Base-by-base conservation (phyloP, 1,140 invertebrate genomes). In the Drosophila chauvacae region DNA sequence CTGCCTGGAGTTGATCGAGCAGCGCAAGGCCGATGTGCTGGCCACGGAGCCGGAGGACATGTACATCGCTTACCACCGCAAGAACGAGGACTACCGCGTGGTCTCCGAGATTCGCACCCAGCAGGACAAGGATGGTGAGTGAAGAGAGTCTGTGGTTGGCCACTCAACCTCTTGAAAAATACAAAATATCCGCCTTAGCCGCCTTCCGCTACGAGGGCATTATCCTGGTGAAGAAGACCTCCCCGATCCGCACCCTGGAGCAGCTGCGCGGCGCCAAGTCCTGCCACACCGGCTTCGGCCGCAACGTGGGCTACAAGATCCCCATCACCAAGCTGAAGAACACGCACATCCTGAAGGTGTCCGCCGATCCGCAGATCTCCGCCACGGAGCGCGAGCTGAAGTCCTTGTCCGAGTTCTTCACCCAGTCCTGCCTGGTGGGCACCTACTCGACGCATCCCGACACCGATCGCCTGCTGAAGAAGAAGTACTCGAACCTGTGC, bases 261-360 rank as follows among this genome's bases (percentile, higher is more conserved):
- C 94, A 95, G 55, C 91, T 97, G 23, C 94, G 94, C 56, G 96
- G 96, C 9, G 93, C 96, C 37, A 96, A 95, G 74, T 97, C 96
- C 3, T 97, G 96, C 85, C 96, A 97, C 87, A 96, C 96, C 0
- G 96, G 96, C 2, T 95, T 96, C 37, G 96, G 96, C 30, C 94
- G 96, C 61, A 97, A 96, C 80, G 95, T 96, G 13, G 96, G 96
- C 26, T 97, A 97, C 92, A 96, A 96, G 75, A 95, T 95, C 57
- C 95, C 95, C 2, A 93, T 95, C n/a, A 95, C 95, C 0, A 96
- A 96, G 93, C 92, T 97, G 18, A 95, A 96, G 91, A 95, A 95
- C 44, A 94, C 95, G 62, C 94, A 94, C 0, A 92, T 96, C 3
- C 94, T 97, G 65, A 94, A 94, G 33, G 94, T 95, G 20, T 94